Base-by-base conservation (phyloP, 2,797 vertebrate genomes). In the Carcharodon carcharias region DNA sequence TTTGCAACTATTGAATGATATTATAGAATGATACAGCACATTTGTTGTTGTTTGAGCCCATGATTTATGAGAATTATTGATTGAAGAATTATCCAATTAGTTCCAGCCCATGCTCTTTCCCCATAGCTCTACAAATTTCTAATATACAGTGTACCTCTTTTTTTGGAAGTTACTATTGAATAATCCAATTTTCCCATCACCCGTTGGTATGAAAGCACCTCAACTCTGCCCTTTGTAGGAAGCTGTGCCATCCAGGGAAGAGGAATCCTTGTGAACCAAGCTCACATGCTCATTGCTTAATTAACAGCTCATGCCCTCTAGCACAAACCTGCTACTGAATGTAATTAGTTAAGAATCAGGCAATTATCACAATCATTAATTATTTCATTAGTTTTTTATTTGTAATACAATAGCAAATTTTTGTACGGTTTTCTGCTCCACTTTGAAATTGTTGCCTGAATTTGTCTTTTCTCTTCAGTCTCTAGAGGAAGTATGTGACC, bases 401-500 rank as follows among this genome's bases (percentile, higher is more conserved):
- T 61, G 35, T 93, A 45, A 67, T n/a, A 5, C n/a, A 65, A 8
- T 91, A 65, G 54, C 54, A 61, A 63, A 67, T 93, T 45, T 45
- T 35, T 40, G 18, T 0, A 0, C 7, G 93, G 5, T 45, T 93
- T 45, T 67, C 61, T 93, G 35, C 63, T 16, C 35, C n/a, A 45
- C 61, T 45, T 45, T 3, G 40, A 6, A 93, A 45, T 93, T 93
- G 61, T 63, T 65, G 8, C 21, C 58, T 93, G 35, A n/a, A 40
- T 93, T 96, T 63, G 45, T 14, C 67, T 73, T 26, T 61, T 97
- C 96, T 85, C 96, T 96, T 93, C 96, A 99, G 99, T 99, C 99
- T 8, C 98, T 99, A 96, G 99, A 99, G 97, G 99, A 99, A 96
- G 99, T 99, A 28, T 99, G 99, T 97, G 99, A 99, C 97, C 97